Conservation (phyloP, 2,113 vertebrate species). For the Paedocypris sp. region DNA sequence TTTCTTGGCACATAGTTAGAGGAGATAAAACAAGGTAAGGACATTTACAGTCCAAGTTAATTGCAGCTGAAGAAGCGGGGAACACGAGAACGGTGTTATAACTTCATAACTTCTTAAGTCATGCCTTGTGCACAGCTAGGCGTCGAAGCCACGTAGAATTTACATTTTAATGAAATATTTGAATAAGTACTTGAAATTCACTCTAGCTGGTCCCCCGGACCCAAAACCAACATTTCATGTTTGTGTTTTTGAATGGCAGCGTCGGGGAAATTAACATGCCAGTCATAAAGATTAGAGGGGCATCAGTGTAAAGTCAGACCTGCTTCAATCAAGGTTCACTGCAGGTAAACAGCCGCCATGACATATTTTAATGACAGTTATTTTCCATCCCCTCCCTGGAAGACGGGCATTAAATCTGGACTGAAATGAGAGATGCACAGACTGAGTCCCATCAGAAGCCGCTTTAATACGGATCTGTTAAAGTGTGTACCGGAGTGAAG, state of each 20-base stretch:
- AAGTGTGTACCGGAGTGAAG: not conserved
- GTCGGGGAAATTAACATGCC: conserved; percentile 68
- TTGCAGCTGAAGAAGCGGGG: conserved; percentile 54
- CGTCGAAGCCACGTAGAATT: conserved; percentile 62
- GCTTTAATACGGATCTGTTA: not conserved
- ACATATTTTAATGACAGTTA: conserved; percentile 54
- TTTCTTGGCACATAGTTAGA: conserved; percentile 46
- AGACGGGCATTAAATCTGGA: conserved; percentile 29
- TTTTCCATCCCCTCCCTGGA: not conserved
- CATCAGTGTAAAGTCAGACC: conserved; percentile 67
- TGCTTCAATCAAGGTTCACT: conserved; percentile 59
- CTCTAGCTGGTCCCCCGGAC: conserved; percentile 62
- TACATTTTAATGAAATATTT: conserved; percentile 83
- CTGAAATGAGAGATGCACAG: conserved; percentile 23
- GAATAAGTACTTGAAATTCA: conserved; percentile 77
- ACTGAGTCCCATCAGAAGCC: conserved; percentile 1
- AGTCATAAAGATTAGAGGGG: conserved; percentile 66
- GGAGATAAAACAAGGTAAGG: conserved; percentile 63
- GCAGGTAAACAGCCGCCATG: conserved; percentile 63
- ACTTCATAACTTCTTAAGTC: conserved; percentile 74
- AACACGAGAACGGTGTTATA: conserved; percentile 45
- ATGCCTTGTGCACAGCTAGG: conserved; percentile 71
- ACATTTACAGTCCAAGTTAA: conserved; percentile 59
- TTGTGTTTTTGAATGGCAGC: conserved; percentile 75
- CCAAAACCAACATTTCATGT: conserved; percentile 72